Evolutionary conservation across 1,140 invertebrate genomes (phyloP), one percentile per base, ranked within the genome.

Genomic region (Bombus sibiricus): DNA sequence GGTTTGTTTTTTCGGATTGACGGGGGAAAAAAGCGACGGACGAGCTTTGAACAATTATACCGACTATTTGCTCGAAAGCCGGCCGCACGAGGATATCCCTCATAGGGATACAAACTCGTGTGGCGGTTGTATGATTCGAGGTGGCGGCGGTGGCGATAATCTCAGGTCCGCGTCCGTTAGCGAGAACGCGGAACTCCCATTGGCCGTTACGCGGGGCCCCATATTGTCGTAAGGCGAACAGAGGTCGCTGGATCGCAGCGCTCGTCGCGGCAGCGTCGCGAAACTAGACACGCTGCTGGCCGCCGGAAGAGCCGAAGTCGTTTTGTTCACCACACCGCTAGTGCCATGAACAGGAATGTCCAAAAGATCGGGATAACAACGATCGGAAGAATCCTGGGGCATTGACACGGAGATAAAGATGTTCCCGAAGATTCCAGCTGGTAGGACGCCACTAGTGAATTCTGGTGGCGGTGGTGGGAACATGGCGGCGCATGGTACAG

Each of bases 151-250:
- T 28, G 95, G 96, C 47, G 96, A 95, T 41, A 96, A 91, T 81
- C 94, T 94, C 62, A 95, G 87, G 57, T 95, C 93, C 78, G 92
- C 93, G 90, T 97, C 97, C 53, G 97, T 97, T 85, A 98, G 93
- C 28, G 98, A 98, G 86, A 98, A 96, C 3, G 97, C 98, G 22
- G 98, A 98, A 82, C 96, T 96, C 53, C 98, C 98, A 87, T 97
- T 97, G 3, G 98, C 98, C 12, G 98, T 98, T 22, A 98, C 97
- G 89, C 98, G 96, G 43, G 97, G 97, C 2, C 98, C 98, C 97
- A 98, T 98, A 92, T 98, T 98, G 93, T 98, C 98, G 93, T 98
- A 98, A 94, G 94, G 95, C 88, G 95, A 94, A 86, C 95, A 92
- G 86, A 95, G 88, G 86, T 96, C 94, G 81, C 88, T 75, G n/a